phyloP scores from a whole-genome alignment of 2,888 invertebrate species.

The Agelastica alni region DNA sequence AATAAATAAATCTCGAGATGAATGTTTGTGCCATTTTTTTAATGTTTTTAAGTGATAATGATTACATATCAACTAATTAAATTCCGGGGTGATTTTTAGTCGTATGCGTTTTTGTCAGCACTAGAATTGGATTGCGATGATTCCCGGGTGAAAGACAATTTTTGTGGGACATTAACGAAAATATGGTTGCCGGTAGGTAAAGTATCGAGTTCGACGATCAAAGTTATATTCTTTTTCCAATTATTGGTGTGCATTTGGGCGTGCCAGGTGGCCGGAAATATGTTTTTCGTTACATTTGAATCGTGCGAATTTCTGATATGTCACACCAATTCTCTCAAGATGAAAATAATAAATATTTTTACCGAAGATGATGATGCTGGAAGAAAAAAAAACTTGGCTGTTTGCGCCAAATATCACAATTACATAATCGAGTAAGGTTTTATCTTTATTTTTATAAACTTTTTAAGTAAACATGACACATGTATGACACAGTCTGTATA shows the following conservation, averaged over 20 bases:
- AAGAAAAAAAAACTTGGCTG: constrained; percentile 8
- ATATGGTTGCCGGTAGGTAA: constrained; percentile 21
- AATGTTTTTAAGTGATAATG: too few species aligned
- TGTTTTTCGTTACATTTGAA: constrained; percentile 26
- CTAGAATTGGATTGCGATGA: constrained; percentile 17
- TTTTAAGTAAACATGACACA: not conserved
- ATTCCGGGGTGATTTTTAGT: too few species aligned
- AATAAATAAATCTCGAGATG: too few species aligned
- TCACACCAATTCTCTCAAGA: constrained; percentile 23
- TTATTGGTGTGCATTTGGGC: constrained; percentile 5
- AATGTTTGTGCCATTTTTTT: too few species aligned
- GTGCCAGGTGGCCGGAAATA: constrained; percentile 6
- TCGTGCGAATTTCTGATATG: constrained; percentile 21
- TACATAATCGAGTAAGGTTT: constrained; percentile 27
- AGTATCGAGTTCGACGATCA: constrained; percentile 9
- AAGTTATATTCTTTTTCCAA: constrained; percentile 19
- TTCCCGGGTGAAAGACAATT: constrained; percentile 8
- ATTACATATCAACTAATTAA: too few species aligned
- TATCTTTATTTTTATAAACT: not conserved
- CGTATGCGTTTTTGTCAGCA: constrained; percentile 10
- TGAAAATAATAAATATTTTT: constrained; percentile 19
- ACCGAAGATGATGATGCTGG: constrained; percentile 10
- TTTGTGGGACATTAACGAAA: constrained; percentile 27
- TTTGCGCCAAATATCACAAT: constrained; percentile 29
- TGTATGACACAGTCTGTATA: too few species aligned